These are phyloP conservation scores for Marisa cornuarietis DNA, from an alignment of 1,140 invertebrate species.

Conservation along the genomic window DNA sequence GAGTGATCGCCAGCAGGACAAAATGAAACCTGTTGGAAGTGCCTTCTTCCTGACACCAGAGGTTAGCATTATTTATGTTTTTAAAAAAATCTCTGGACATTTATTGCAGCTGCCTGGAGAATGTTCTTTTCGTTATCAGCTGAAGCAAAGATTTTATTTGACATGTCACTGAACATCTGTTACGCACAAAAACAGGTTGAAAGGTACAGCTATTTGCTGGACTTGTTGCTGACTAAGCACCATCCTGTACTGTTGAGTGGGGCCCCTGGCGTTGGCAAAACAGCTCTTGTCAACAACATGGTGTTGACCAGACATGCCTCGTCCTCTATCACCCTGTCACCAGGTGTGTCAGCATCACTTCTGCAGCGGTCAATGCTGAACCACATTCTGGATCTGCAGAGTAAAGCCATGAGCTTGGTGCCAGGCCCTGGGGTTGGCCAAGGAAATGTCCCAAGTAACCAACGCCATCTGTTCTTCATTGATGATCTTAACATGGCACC, in stretches of 20 bases:
- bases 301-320: conserved; percentile 52
- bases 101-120: too few species aligned
- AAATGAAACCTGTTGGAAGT: conserved; percentile 41
- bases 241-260: conserved; percentile 61
- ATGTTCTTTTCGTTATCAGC: too few species aligned
- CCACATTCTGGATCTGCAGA: conserved; percentile 55
- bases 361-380: conserved; percentile 53
- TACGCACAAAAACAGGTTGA: conserved; percentile 48
- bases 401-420: conserved; percentile 40
- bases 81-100: background rate
- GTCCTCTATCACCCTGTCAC: conserved; percentile 48
- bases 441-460: conserved; percentile 18
- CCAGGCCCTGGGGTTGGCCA: conserved; percentile 32
- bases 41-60: conserved; percentile 57
- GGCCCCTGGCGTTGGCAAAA: conserved; percentile 61
- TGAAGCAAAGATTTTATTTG: too few species aligned
- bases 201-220: conserved; percentile 57
- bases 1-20: conserved; percentile 52
- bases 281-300: conserved; percentile 58
- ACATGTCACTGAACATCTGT: background rate
- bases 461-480: conserved; percentile 60
- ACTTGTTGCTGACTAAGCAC: conserved; percentile 54
- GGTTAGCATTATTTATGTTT: conserved; percentile 33
- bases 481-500: conserved; percentile 62
- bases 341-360: conserved; percentile 44